Percentiles rank a stretch among this genome's conserved stretches.
Conservation (phyloP, 1,140 invertebrate genomes). For the Sesamia nonagrioides region DNA sequence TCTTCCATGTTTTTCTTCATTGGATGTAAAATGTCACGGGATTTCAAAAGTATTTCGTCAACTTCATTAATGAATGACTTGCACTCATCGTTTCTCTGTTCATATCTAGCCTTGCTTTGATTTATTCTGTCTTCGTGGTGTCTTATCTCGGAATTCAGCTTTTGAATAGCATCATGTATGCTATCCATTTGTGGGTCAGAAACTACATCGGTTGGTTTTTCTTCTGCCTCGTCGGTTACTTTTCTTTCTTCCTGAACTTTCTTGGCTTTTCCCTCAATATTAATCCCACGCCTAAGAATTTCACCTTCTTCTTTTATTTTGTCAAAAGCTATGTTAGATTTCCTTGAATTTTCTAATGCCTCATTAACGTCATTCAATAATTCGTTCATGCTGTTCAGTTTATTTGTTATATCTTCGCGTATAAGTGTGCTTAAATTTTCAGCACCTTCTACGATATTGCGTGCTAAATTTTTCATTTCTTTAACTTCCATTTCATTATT, state of each 20-base stretch:
- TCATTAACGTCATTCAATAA: conserved; percentile 83
- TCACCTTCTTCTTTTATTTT: conserved; percentile 72
- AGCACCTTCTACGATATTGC: conserved; percentile 79
- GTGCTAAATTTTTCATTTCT: conserved; percentile 79
- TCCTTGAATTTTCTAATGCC: conserved; percentile 82
- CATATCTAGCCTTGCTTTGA: conserved; percentile 72
- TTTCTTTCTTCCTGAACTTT: conserved; percentile 35
- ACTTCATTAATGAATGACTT: conserved; percentile 80
- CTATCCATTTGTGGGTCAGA: conserved; percentile 72
- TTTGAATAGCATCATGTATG: conserved; percentile 73
- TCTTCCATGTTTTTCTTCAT: conserved; percentile 39
- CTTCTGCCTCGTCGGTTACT: background rate
- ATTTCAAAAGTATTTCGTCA: conserved; percentile 77
- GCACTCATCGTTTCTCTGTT: conserved; percentile 76
- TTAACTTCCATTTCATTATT: conserved; percentile 78
- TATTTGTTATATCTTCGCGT: conserved; percentile 83
- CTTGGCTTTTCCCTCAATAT: background rate
- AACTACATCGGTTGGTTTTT: conserved; percentile 48
- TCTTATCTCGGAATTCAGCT: conserved; percentile 75
- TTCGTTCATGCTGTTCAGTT: conserved; percentile 84
- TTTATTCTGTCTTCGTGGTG: conserved; percentile 78
- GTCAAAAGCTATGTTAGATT: conserved; percentile 80
- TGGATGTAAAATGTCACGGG: conserved; percentile 77
- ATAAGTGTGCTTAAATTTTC: conserved; percentile 81
- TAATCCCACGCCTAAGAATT: conserved; percentile 52